Conservation (phyloP, 2,797 vertebrate genomes). For the Scyliorhinus canicula region DNA sequence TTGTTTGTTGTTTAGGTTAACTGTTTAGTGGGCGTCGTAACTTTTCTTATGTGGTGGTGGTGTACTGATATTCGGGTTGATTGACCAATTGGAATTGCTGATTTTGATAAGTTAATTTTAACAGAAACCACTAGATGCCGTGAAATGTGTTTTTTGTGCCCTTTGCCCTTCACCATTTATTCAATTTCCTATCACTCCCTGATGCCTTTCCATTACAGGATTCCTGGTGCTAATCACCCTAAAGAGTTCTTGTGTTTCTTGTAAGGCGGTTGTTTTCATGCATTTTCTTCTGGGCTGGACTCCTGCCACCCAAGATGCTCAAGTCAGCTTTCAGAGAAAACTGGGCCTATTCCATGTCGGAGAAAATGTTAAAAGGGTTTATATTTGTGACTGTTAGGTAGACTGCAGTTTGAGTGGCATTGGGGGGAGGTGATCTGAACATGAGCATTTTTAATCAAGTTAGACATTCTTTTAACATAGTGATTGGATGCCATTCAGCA, state of each 20-base stretch:
- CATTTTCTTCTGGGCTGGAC: not conserved
- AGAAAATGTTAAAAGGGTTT: not conserved
- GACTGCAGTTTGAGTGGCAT: not conserved
- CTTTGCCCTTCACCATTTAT: not conserved
- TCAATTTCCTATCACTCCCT: not conserved
- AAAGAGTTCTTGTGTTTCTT: not conserved
- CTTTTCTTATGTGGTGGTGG: not conserved
- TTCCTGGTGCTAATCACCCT: not conserved
- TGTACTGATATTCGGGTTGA: not conserved
- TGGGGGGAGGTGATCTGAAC: not conserved
- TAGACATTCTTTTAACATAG: not conserved
- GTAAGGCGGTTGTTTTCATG: not conserved
- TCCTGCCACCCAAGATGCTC: not conserved
- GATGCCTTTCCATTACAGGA: not conserved
- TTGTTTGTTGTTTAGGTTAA: not conserved
- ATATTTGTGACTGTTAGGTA: not conserved
- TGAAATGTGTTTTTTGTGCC: not conserved
- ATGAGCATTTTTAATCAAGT: not conserved
- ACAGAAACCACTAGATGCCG: not conserved
- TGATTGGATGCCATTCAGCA: not conserved
- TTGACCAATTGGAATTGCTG: not conserved
- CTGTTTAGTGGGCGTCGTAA: not conserved
- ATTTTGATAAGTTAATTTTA: not conserved
- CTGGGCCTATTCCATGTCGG: not conserved
- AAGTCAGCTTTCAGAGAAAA: not conserved